Evolutionary conservation across 2,797 vertebrate species (phyloP).

Genomic region (Zalophus californianus): DNA sequence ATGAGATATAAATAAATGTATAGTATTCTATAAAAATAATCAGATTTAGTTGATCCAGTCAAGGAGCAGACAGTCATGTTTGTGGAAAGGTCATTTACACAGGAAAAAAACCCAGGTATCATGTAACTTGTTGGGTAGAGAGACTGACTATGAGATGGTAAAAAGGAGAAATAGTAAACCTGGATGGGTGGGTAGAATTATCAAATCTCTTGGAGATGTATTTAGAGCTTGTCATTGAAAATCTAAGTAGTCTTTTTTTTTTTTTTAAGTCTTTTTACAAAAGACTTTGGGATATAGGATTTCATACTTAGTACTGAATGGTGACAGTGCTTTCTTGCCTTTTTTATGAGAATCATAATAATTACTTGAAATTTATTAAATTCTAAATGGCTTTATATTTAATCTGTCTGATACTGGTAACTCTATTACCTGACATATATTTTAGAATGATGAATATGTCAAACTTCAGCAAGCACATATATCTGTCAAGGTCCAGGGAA

Average conservation of each 20-base stretch:
- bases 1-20: slow-evolving; percentile 10
- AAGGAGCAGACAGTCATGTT: neutral
- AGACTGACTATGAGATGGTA: neutral
- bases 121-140: neutral
- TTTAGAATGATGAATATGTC: neutral
- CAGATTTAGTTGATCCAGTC: neutral
- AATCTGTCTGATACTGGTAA: neutral
- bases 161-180: slow-evolving; percentile 11
- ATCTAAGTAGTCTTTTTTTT: neutral
- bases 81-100: neutral
- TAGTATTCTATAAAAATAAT: neutral
- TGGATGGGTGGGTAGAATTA: neutral
- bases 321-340: neutral
- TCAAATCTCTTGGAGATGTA: neutral
- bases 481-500: neutral
- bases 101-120: neutral
- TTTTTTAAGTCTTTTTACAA: neutral
- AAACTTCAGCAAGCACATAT: neutral
- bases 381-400: neutral
- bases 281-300: neutral
- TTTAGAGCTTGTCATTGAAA: slow-evolving; percentile 50
- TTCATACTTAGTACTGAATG: neutral
- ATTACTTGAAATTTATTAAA: slow-evolving; percentile 18
- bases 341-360: slow-evolving; percentile 29
- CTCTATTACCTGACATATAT: neutral